phyloP scores from a whole-genome alignment of 2,113 vertebrate species.

The Garra rufa region DNA sequence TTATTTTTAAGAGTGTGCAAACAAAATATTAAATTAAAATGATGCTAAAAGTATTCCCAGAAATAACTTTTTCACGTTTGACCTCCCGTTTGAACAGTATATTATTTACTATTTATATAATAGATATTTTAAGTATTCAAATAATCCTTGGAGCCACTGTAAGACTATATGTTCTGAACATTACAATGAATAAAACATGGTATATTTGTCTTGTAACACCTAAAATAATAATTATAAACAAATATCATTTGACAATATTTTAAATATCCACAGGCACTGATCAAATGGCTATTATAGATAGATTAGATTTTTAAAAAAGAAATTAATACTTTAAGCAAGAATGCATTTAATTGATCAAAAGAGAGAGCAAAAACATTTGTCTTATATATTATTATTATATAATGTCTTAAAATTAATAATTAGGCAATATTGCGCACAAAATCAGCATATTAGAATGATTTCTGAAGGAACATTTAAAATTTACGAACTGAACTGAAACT shows the following conservation, averaged over 20 bases:
- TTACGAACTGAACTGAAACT: not conserved
- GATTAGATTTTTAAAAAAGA: too few species aligned
- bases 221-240: constrained; percentile 9
- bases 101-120: too few species aligned
- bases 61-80: too few species aligned
- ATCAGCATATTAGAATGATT: not conserved
- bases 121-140: not conserved
- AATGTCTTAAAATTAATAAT: too few species aligned
- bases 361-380: not conserved
- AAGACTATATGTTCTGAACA: not conserved
- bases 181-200: not conserved
- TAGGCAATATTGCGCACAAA: not conserved
- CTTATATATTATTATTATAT: too few species aligned
- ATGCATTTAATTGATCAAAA: not conserved
- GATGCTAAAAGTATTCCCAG: too few species aligned
- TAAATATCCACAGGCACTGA: too few species aligned
- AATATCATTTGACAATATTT: not conserved
- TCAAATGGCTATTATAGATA: not conserved
- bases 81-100: too few species aligned
- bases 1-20: too few species aligned
- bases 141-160: not conserved
- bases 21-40: too few species aligned
- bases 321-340: too few species aligned
- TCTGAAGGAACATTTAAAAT: not conserved
- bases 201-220: not conserved